These are phyloP conservation scores for Phyllotreta cruciferae DNA, from an alignment of 2,888 invertebrate genomes.

Conservation along the genomic window DNA sequence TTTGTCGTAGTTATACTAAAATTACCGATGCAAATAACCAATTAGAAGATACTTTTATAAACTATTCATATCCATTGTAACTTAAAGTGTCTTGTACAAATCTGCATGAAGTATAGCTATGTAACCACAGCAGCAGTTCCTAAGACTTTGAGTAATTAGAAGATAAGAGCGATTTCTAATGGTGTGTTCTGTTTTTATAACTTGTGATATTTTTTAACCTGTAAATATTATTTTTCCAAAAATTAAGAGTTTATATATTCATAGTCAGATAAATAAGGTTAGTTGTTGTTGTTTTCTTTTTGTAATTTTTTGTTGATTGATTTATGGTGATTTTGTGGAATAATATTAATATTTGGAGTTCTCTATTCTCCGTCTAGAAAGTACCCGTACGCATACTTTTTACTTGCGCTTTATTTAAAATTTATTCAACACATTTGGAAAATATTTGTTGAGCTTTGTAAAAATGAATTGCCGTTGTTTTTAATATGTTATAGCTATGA, in stretches of 20 bases:
- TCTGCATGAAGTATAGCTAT: too few species aligned
- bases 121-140: constrained; percentile 6
- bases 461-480: constrained; percentile 18
- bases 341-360: neutral
- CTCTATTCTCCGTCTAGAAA: too few species aligned
- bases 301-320: constrained; percentile 16
- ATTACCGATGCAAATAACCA: too few species aligned
- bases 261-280: constrained; percentile 13
- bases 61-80: too few species aligned
- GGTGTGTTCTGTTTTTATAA: constrained; percentile 18
- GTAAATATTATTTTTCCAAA: constrained; percentile 7
- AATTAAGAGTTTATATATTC: constrained; percentile 12
- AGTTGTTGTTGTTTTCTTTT: constrained; percentile 14
- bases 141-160: constrained; percentile 3
- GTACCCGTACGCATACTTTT: too few species aligned
- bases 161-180: constrained; percentile 6
- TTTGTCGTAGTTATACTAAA: too few species aligned
- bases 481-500: constrained; percentile 22
- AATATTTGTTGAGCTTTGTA: neutral
- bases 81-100: too few species aligned
- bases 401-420: neutral
- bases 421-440: neutral
- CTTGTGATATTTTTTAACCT: constrained; percentile 28
- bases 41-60: too few species aligned
- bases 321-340: constrained; percentile 11